Percentiles rank a stretch among this genome's conserved stretches.
Evolutionary conservation across 2,113 vertebrate species (phyloP).

Genomic region (Leptosomus discolor): DNA sequence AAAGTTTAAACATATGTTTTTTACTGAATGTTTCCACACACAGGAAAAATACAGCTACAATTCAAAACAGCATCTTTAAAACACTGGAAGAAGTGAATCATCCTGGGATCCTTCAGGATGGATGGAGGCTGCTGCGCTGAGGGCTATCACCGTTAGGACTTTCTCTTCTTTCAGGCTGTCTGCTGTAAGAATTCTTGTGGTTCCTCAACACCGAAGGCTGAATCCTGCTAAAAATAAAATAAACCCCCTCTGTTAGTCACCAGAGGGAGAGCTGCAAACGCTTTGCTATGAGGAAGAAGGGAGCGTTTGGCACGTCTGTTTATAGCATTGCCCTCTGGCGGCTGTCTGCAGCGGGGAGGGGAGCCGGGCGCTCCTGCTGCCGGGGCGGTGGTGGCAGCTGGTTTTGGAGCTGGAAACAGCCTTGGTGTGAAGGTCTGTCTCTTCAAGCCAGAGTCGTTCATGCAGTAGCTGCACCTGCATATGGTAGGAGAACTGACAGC

Average conservation of each 20-base stretch:
- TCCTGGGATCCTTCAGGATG: neutral
- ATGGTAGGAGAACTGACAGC: neutral
- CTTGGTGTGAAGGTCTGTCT: rapidly evolving
- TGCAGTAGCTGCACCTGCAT: neutral
- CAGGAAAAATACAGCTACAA: slow-evolving; percentile 49
- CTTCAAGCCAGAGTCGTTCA: neutral
- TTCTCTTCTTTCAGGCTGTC: neutral
- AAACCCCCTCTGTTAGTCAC: neutral
- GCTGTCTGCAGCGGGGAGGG: neutral
- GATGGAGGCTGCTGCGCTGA: neutral
- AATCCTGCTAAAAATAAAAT: neutral
- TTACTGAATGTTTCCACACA: slow-evolving; percentile 50
- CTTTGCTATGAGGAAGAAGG: neutral
- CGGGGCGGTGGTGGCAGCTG: neutral
- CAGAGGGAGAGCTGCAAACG: neutral
- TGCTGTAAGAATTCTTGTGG: neutral
- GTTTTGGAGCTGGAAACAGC: neutral
- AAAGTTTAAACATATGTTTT: slow-evolving; percentile 43
- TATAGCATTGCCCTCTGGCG: neutral
- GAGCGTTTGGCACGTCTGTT: rapidly evolving
- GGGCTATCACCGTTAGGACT: neutral
- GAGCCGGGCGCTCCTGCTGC: neutral
- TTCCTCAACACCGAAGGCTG: neutral
- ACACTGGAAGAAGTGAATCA: slow-evolving; percentile 40
- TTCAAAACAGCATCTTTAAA: slow-evolving; percentile 17